phyloP scores from a whole-genome alignment of 1,140 invertebrate species.

The Eumeta japonica region DNA sequence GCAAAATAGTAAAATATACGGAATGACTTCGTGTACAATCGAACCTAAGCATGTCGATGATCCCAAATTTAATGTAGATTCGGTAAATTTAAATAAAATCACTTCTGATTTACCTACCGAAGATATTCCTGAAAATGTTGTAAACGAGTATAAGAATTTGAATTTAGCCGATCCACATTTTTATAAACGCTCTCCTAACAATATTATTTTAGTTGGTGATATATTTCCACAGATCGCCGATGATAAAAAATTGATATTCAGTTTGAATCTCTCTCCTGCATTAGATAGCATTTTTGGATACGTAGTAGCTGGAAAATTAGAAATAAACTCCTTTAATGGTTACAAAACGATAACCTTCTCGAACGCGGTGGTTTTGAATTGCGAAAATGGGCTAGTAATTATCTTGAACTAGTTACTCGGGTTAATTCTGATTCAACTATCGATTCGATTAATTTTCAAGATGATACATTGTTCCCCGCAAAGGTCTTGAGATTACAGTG shows the following conservation, averaged over 20 bases:
- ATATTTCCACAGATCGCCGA: not conserved
- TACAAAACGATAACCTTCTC: too few species aligned
- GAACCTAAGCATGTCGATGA: not conserved
- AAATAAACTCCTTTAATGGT: too few species aligned
- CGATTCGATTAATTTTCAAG: conserved; percentile 2
- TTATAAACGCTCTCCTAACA: too few species aligned
- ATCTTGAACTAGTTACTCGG: not conserved
- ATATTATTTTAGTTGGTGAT: too few species aligned
- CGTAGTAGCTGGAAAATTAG: not conserved
- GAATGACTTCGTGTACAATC: not conserved
- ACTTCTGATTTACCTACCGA: not conserved
- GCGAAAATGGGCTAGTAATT: conserved; percentile 3
- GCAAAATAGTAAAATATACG: too few species aligned
- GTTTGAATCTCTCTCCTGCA: not conserved
- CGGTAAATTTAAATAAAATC: not conserved
- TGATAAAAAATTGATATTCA: not conserved
- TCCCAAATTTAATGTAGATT: not conserved
- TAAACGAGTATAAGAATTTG: too few species aligned
- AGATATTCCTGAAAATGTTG: not conserved
- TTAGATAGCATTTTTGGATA: conserved; percentile 1
- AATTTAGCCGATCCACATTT: too few species aligned
- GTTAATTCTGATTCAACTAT: not conserved
- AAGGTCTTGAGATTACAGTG: conserved; percentile 4
- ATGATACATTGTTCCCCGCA: not conserved
- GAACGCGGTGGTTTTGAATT: conserved; percentile 1